phyloP scores from a whole-genome alignment of 37 sponge, comb jelly and placozoan species.

The Haliclona indistincta region DNA sequence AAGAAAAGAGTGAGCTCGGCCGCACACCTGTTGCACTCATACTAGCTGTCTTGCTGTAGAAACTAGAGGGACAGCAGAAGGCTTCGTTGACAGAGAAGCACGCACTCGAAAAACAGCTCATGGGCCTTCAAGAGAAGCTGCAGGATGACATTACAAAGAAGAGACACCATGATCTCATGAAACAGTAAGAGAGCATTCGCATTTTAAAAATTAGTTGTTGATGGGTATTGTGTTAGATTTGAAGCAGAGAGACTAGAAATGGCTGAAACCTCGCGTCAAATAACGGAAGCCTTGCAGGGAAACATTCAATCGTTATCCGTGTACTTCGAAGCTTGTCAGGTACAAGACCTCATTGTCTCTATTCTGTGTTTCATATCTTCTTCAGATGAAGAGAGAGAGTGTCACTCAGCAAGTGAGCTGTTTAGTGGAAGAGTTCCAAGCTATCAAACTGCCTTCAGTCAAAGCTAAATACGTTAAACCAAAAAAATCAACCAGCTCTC shows the following conservation, averaged over 20 bases:
- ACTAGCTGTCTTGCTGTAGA: conserved; percentile 14
- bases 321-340: conserved; percentile 29
- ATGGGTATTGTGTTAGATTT: not conserved
- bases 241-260: not conserved
- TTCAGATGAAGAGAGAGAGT: not conserved
- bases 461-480: not conserved
- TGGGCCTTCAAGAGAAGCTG: conserved; percentile 23
- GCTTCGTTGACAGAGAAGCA: conserved; percentile 44
- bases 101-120: conserved; percentile 39
- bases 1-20: too few relatives aligned
- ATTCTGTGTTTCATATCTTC: not conserved
- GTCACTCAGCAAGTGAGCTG: not conserved
- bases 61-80: conserved; percentile 52
- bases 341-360: too few relatives aligned
- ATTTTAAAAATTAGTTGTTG: not conserved
- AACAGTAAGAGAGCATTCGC: conserved; percentile 17
- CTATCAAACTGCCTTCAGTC: not conserved
- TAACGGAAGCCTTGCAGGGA: conserved; percentile 5
- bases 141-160: conserved; percentile 14
- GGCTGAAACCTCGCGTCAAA: conserved; percentile 2
- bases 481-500: not conserved
- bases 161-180: not conserved
- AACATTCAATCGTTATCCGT: not conserved
- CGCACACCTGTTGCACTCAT: not conserved
- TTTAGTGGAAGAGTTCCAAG: not conserved